These are phyloP conservation scores for Helicoverpa assulta DNA, from an alignment of 2,888 invertebrate species.

Conservation along the genomic window DNA sequence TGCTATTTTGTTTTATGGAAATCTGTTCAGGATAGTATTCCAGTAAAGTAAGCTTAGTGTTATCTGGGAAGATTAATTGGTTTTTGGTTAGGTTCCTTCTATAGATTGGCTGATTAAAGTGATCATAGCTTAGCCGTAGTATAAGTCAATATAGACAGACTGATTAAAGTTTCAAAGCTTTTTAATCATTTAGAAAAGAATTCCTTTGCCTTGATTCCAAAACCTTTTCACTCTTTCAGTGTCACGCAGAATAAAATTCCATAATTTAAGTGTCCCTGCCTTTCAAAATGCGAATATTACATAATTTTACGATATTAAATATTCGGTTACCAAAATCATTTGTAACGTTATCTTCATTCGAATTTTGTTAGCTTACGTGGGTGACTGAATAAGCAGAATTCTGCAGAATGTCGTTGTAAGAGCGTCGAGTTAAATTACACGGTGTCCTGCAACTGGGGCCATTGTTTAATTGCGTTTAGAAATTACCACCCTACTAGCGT, in stretches of 20 bases:
- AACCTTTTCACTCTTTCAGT: not conserved
- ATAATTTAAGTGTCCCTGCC: not conserved
- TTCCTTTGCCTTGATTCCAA: no score
- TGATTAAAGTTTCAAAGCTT: no score
- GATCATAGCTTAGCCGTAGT: no score
- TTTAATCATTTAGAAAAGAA: no score
- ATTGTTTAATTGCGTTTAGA: constrained; percentile 66
- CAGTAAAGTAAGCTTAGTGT: no score
- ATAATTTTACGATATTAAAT: constrained; percentile 10
- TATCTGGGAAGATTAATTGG: no score
- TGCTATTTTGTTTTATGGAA: not conserved
- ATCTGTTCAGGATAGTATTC: no score
- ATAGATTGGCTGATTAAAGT: no score
- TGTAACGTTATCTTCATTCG: constrained; percentile 25
- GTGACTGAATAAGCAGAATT: constrained; percentile 41
- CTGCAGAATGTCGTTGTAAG: constrained; percentile 32
- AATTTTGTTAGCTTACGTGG: constrained; percentile 36
- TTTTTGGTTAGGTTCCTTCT: no score
- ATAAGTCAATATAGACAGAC: no score
- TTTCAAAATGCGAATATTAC: not conserved
- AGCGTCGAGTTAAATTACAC: constrained; percentile 56
- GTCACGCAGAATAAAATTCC: not conserved
- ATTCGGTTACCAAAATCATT: constrained; percentile 33
- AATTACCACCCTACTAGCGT: constrained; percentile 54
- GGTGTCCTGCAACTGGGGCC: constrained; percentile 56